phyloP scores from a whole-genome alignment of 2,113 vertebrate species.

The Eubucco bourcierii region DNA sequence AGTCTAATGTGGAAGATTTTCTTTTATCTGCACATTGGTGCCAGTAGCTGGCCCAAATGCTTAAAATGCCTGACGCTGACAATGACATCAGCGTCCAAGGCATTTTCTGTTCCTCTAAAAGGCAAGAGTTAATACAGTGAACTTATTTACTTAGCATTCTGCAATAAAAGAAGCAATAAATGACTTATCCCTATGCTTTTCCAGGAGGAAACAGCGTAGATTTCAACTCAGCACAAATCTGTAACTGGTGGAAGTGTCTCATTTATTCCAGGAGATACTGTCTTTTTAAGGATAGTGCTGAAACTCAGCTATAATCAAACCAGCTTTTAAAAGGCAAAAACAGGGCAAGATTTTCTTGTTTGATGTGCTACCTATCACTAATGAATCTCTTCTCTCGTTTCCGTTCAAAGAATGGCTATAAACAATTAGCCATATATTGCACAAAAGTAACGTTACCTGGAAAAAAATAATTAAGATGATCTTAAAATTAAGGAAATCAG shows the following conservation, averaged over 20 bases:
- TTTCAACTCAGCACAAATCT: slow-evolving; percentile 20
- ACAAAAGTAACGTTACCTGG: slow-evolving; percentile 48
- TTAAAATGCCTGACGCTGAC: neutral
- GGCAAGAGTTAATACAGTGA: neutral
- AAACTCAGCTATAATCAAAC: slow-evolving; percentile 13
- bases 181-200: neutral
- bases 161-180: neutral
- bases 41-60: neutral
- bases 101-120: neutral
- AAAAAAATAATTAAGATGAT: slow-evolving; percentile 67
- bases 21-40: accelerated
- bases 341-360: neutral
- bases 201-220: neutral
- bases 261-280: neutral
- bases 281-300: neutral
- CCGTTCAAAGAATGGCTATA: neutral
- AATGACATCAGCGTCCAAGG: neutral
- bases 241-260: neutral
- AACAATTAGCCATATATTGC: slow-evolving; percentile 14
- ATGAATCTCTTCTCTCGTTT: slow-evolving; percentile 35
- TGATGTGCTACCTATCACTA: neutral
- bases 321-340: neutral
- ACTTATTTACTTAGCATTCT: slow-evolving; percentile 29
- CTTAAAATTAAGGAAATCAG: slow-evolving; percentile 63
- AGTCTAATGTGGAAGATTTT: neutral